A percentile compares a stretch with the other conserved stretches of the same genome.
phyloP scores from a whole-genome alignment of 1,140 invertebrate genomes.

The Zaprionus camerounensis region DNA sequence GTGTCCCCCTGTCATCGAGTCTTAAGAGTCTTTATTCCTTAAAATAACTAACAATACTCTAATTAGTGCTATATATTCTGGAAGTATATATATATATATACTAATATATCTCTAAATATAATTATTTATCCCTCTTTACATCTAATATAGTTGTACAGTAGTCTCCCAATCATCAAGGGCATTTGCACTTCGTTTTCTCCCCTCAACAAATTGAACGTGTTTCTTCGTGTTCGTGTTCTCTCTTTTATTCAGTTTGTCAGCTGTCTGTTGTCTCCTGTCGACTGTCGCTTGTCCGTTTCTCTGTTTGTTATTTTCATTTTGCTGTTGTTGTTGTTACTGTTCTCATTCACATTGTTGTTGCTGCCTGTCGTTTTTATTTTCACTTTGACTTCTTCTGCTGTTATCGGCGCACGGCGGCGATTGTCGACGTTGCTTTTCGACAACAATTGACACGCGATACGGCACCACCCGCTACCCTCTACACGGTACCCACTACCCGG shows the following conservation, averaged over 20 bases:
- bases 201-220: neutral
- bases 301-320: slow-evolving; percentile 37
- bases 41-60: too few species aligned
- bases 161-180: neutral
- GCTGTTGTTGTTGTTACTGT: slow-evolving; percentile 20
- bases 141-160: too few species aligned
- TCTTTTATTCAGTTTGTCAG: slow-evolving; percentile 43
- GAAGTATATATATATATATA: too few species aligned
- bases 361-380: slow-evolving; percentile 44
- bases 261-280: slow-evolving; percentile 35
- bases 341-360: slow-evolving; percentile 9
- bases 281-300: slow-evolving; percentile 19
- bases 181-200: neutral
- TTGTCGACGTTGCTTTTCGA: slow-evolving; percentile 66
- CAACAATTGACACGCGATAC: slow-evolving; percentile 80
- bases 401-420: slow-evolving; percentile 27
- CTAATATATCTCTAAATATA: too few species aligned
- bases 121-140: too few species aligned
- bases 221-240: slow-evolving; percentile 6
- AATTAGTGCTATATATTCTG: too few species aligned
- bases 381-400: slow-evolving; percentile 43
- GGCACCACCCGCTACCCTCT: slow-evolving; percentile 6
- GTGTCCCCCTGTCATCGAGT: too few species aligned
- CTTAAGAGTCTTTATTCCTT: too few species aligned
- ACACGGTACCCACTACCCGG: too few species aligned